Percentiles rank a stretch among this genome's conserved stretches.
Conservation (phyloP, 2,113 vertebrate genomes). For the Galemys pyrenaicus region DNA sequence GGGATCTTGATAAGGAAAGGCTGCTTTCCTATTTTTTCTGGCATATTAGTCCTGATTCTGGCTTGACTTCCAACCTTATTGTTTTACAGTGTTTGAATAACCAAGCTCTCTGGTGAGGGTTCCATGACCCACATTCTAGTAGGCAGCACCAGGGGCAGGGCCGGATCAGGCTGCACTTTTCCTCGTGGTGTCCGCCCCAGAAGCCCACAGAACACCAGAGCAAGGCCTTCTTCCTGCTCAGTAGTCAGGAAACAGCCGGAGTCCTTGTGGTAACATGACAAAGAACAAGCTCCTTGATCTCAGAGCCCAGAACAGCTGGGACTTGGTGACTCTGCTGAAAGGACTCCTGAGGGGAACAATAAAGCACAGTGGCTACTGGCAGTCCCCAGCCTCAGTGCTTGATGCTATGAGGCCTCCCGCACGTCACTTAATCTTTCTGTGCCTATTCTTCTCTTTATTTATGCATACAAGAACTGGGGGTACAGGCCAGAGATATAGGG, state of each 20-base stretch:
- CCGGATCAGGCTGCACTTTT: background rate
- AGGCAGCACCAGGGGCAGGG: background rate
- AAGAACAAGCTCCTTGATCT: background rate
- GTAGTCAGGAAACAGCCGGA: background rate
- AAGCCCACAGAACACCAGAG: background rate
- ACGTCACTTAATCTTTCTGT: background rate
- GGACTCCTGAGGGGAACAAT: background rate
- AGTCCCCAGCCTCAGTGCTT: background rate
- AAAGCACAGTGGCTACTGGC: background rate
- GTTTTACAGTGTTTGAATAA: slow-evolving; percentile 7
- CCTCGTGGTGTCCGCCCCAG: background rate
- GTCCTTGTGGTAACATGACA: background rate
- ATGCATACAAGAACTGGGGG: too few relatives aligned
- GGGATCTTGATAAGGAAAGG: slow-evolving; percentile 24
- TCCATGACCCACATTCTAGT: background rate
- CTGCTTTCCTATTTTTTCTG: background rate
- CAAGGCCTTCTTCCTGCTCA: background rate
- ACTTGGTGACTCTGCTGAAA: slow-evolving; percentile 19
- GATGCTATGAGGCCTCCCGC: background rate
- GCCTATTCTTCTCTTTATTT: background rate
- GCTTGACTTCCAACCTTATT: slow-evolving; percentile 5
- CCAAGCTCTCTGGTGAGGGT: background rate
- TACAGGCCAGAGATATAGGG: too few relatives aligned
- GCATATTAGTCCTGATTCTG: background rate
- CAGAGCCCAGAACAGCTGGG: background rate